Evolutionary conservation across 2,888 invertebrate species (phyloP).

Genomic region (Deilephila porcellus): DNA sequence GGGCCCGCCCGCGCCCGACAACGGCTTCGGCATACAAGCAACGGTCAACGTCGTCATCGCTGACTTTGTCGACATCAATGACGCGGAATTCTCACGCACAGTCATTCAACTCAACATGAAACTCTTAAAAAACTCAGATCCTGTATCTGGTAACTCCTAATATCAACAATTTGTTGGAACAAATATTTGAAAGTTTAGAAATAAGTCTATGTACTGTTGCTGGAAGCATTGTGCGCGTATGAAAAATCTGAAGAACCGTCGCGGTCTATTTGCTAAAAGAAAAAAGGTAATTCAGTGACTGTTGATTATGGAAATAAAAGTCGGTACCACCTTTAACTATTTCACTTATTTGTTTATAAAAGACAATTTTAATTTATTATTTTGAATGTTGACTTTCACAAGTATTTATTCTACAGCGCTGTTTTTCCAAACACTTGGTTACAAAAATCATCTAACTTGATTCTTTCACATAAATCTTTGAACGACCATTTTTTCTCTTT

Average conservation of each 20-base stretch:
- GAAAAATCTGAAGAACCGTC: too few species aligned
- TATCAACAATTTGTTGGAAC: too few species aligned
- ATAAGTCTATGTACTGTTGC: too few species aligned
- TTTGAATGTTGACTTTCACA: slow-evolving; percentile 36
- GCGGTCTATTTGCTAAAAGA: too few species aligned
- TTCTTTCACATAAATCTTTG: slow-evolving; percentile 72
- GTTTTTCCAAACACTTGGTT: slow-evolving; percentile 66
- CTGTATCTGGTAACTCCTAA: slow-evolving; percentile 37
- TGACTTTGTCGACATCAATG: slow-evolving; percentile 90
- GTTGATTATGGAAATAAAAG: too few species aligned
- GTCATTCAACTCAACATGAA: slow-evolving; percentile 88
- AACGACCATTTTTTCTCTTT: slow-evolving; percentile 70
- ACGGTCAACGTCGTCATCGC: slow-evolving; percentile 90
- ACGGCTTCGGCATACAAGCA: slow-evolving; percentile 48
- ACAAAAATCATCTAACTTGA: slow-evolving; percentile 77
- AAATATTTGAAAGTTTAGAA: too few species aligned
- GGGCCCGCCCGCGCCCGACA: slow-evolving; percentile 68
- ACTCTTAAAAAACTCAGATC: slow-evolving; percentile 63
- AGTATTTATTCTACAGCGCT: slow-evolving; percentile 29
- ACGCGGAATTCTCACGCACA: slow-evolving; percentile 86
- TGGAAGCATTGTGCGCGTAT: too few species aligned
- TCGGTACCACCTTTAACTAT: background rate
- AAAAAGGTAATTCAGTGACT: too few species aligned
- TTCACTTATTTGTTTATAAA: background rate
- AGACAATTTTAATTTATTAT: background rate